phyloP scores from a whole-genome alignment of 2,797 vertebrate species.

The Amniataba percoides region DNA sequence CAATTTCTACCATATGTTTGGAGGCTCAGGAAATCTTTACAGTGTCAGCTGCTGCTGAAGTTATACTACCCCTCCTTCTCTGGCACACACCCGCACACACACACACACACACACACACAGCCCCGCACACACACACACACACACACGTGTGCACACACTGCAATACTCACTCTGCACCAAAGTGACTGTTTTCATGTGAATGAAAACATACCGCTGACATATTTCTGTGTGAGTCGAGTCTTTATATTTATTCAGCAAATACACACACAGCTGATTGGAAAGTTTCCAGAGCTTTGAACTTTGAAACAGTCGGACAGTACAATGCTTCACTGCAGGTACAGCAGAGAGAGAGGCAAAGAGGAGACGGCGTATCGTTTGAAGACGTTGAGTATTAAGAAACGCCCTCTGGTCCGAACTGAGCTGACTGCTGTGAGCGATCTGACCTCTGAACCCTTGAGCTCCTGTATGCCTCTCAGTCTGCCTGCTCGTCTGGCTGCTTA shows the following conservation, averaged over 20 bases:
- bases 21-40: constrained; percentile 68
- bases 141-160: constrained; percentile 39
- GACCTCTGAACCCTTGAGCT: constrained; percentile 67
- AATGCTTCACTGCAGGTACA: constrained; percentile 15
- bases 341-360: constrained; percentile 31
- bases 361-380: constrained; percentile 38
- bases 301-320: constrained; percentile 2
- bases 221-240: constrained; percentile 15
- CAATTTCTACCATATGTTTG: constrained; percentile 76
- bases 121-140: constrained; percentile 30
- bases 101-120: constrained; percentile 31
- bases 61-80: constrained; percentile 42
- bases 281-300: constrained; percentile 43
- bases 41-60: constrained; percentile 70
- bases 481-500: constrained; percentile 44
- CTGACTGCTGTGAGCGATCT: constrained; percentile 61
- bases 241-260: constrained; percentile 41
- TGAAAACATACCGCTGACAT: constrained; percentile 32
- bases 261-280: constrained; percentile 44
- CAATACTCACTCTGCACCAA: constrained; percentile 48
- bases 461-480: constrained; percentile 62
- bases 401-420: constrained; percentile 43
- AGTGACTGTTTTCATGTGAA: constrained; percentile 15
- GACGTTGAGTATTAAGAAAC: constrained; percentile 37
- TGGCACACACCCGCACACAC: constrained; percentile 24